These are phyloP conservation scores for Daboia siamensis DNA, from an alignment of 2,113 vertebrate species.

Conservation along the genomic window DNA sequence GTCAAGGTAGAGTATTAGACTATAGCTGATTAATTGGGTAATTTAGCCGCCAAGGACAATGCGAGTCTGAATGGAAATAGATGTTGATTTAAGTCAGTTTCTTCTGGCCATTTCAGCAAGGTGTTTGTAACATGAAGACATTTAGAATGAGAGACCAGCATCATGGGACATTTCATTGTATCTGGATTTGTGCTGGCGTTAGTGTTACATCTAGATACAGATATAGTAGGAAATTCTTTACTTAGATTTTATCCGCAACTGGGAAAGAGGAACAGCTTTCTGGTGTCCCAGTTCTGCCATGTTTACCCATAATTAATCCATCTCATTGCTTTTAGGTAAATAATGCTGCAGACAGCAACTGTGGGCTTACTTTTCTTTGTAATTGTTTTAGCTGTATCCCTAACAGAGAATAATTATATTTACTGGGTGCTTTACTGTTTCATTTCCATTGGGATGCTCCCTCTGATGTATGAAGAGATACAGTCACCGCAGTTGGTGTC, in stretches of 20 bases:
- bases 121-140: conserved; percentile 14
- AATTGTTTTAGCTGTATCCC: background rate
- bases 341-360: background rate
- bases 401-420: background rate
- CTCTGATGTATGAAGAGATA: background rate
- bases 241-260: background rate
- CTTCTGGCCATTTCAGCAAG: background rate
- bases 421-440: background rate
- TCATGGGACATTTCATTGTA: background rate
- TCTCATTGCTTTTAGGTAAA: background rate
- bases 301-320: background rate
- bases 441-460: background rate
- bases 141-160: background rate
- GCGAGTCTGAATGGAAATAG: background rate
- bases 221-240: background rate
- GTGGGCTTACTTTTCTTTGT: background rate
- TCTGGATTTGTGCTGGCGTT: background rate
- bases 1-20: background rate
- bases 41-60: background rate
- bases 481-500: background rate
- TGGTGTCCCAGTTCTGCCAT: background rate
- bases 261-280: background rate
- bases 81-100: conserved; percentile 12
- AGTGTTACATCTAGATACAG: background rate
- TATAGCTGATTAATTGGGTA: background rate